phyloP scores from a whole-genome alignment of 2,113 vertebrate species.

The Carassius auratus region DNA sequence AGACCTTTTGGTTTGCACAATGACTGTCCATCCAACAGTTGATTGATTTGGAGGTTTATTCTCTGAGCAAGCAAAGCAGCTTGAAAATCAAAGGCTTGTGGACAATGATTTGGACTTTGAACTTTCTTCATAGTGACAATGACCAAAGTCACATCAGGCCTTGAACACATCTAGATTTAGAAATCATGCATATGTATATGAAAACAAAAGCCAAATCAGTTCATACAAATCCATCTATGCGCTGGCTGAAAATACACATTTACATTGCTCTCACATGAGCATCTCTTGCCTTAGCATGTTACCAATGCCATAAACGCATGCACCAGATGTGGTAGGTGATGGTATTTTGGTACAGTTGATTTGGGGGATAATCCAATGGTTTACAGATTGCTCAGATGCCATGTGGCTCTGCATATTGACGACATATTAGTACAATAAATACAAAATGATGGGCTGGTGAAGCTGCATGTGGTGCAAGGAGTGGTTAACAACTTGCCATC shows the following conservation, averaged over 20 bases:
- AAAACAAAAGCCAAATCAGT: background rate
- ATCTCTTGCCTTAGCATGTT: background rate
- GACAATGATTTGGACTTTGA: background rate
- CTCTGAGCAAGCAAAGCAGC: background rate
- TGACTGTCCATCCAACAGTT: background rate
- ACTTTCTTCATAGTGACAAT: background rate
- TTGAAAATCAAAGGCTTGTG: background rate
- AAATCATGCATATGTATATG: background rate
- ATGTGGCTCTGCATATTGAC: constrained; percentile 54
- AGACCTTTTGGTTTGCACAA: background rate
- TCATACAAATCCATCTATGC: background rate
- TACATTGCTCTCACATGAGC: background rate
- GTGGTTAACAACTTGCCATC: background rate
- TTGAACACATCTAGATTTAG: background rate
- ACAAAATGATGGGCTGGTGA: background rate
- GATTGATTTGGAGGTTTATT: background rate
- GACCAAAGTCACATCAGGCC: too few species aligned
- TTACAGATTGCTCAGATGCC: constrained; percentile 7
- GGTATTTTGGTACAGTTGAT: constrained; percentile 27
- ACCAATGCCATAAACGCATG: background rate
- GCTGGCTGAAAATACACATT: background rate
- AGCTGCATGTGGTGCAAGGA: background rate
- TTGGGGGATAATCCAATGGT: background rate
- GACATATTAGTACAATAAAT: constrained; percentile 40
- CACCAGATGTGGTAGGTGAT: background rate